Evolutionary conservation across 2,113 vertebrate genomes (phyloP), one percentile per base, ranked within the genome.

Genomic region (Phyllostomus discolor): DNA sequence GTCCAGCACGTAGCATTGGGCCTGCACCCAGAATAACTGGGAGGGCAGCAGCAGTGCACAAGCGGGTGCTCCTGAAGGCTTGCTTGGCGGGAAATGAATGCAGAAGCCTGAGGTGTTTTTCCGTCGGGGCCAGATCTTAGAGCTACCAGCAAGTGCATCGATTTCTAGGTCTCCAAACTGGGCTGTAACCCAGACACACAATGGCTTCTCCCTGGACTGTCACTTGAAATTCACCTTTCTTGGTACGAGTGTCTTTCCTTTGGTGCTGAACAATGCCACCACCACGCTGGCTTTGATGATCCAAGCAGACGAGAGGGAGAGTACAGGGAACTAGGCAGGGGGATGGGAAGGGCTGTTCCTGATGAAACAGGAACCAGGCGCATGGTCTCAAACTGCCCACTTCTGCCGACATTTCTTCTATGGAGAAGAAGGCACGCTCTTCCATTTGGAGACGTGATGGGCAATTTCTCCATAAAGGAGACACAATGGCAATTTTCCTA

Each of bases 401-500:
- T 88, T 95, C 59, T 84, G 91, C 86, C 82, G 95, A 93, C 79
- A 67, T 79, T 67, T 90, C 91, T 95, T 62, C 86, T 57, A 8
- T 0, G 4, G 41, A 87, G 83, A 86, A 86, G 90, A 24, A 38
- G 97, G 86, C 93, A 90, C 0, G 48, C 66, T 91, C 66, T 92
- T 84, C 91, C 12, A 0, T 93, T 80, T 80, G 75, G 94, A 95
- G 94, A 91, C 79, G 3, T 26, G 87, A 83, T n/a, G 52, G 96
- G 94, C 83, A 90, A 90, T 82, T 84, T 95, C 94, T 50, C 89
- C 54, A 31, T 92, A 90, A 92, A 73, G 80, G 95, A 95, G 94
- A 95, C 76, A 94, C 93, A 93, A 96, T 81, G 92, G 96, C 90
- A 97, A 88, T 96, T 81, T 97, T 96, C 91, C 94, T 95, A 59